Base-by-base conservation (phyloP, 1,140 invertebrate species). In the Cyphomyrmex costatus region DNA sequence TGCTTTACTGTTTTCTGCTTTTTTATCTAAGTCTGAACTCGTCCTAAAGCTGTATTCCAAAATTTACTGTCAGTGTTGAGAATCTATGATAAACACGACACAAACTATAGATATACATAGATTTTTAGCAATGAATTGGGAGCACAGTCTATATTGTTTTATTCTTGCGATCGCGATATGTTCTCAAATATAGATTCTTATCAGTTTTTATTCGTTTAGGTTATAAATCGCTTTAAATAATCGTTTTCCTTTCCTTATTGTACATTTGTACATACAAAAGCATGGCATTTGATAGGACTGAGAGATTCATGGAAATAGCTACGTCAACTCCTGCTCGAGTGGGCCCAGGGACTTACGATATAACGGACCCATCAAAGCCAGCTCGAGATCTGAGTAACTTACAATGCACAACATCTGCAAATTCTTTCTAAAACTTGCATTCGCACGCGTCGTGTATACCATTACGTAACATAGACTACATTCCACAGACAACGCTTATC, bases 291-390 rank as follows among this genome's bases (percentile, higher is more conserved):
- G 30, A 90, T 16, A 91, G 58, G 27, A 42, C 56, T 14, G 14
- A 24, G 56, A 88, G 88, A 65, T 91, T 91, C 61, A 51, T 27
- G 49, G 88, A 86, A 83, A 53, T 63, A 21, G 77, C 58, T 12
- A 78, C 16, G 1, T 78, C 71, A 24, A 91, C 88, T 51, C 19
- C 84, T 2, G 6, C 66, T 10, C 24, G 30, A 10, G 82, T 91
- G 5, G 91, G 90, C 6, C 91, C 91, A 4, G 90, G 88, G 58
- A 90, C 88, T 19, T 91, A 92, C 30, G 80, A 92, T 19, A 3
- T 71, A 74, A 53, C 76, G 6, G 80, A 80, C 1, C 19, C 68
- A 21, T 65, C 88, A 16, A 51, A 65, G 10, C 76, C 71, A 27
- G 51, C 78, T 10, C 76, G 88, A 61, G 86, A 86, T 80, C 84